phyloP scores from a whole-genome alignment of 2,888 invertebrate genomes.

The Scaeva pyrastri region DNA sequence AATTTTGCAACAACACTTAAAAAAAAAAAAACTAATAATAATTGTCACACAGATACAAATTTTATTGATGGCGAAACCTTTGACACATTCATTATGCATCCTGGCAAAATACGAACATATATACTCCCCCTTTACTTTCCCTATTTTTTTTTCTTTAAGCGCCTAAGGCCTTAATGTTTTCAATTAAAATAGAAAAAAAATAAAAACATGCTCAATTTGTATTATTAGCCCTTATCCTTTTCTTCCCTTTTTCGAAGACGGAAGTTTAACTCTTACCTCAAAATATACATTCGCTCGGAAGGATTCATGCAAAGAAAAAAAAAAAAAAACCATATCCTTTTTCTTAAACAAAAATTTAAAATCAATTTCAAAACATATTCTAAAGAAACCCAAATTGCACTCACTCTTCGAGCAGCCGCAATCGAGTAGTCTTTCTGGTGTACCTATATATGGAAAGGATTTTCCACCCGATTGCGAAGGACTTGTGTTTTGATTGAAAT shows the following conservation, averaged over 20 bases:
- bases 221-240: constrained; percentile 43
- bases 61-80: constrained; percentile 8
- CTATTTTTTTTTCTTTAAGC: not conserved
- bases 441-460: constrained; percentile 38
- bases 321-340: constrained; percentile 22
- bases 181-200: constrained; percentile 14
- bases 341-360: constrained; percentile 44
- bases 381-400: constrained; percentile 16
- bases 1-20: not conserved
- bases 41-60: constrained; percentile 21
- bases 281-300: not conserved
- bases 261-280: constrained; percentile 41
- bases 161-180: constrained; percentile 21
- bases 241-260: constrained; percentile 18
- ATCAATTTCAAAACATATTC: constrained; percentile 54
- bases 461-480: constrained; percentile 54
- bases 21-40: not conserved
- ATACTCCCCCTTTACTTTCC: not conserved
- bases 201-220: constrained; percentile 27
- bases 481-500: constrained; percentile 62
- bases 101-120: constrained; percentile 1
- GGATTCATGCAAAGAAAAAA: constrained; percentile 22
- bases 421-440: constrained; percentile 6
- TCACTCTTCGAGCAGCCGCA: not conserved
- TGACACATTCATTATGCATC: not conserved